These are phyloP conservation scores for Bembecia ichneumoniformis DNA, from an alignment of 2,888 invertebrate species.

Conservation along the genomic window DNA sequence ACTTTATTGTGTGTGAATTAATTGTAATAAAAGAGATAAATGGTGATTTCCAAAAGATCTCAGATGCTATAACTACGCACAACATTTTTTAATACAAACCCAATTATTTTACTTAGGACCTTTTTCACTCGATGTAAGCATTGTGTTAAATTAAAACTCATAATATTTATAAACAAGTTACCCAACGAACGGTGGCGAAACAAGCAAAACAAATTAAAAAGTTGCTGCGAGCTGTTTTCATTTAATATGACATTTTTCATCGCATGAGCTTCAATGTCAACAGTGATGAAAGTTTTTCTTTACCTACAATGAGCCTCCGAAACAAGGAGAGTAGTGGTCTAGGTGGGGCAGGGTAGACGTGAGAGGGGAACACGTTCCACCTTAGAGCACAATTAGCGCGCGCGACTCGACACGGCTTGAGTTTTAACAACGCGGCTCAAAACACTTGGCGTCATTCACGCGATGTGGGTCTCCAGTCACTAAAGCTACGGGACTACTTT, in stretches of 20 bases:
- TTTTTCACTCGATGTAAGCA: no score
- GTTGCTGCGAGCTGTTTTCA: constrained; percentile 14
- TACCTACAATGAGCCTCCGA: constrained; percentile 40
- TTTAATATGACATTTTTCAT: constrained; percentile 18
- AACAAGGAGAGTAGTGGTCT: constrained; percentile 51
- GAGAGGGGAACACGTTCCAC: constrained; percentile 23
- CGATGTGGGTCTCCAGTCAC: constrained; percentile 31
- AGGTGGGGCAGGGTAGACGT: constrained; percentile 21
- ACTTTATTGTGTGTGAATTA: no score
- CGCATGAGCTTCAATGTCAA: constrained; percentile 57
- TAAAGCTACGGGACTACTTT: constrained; percentile 23
- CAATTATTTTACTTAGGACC: no score
- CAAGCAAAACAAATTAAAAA: constrained; percentile 21
- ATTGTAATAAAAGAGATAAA: no score
- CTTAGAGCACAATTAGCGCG: constrained; percentile 67
- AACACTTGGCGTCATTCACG: constrained; percentile 63
- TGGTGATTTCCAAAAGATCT: no score
- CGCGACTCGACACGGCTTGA: constrained; percentile 66
- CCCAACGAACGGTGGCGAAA: constrained; percentile 3
- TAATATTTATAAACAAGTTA: no score
- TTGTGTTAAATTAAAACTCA: no score
- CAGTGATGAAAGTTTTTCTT: constrained; percentile 47
- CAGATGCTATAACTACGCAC: no score
- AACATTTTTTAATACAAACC: no score
- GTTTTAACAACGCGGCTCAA: constrained; percentile 64